Evolutionary conservation across 2,888 invertebrate species (phyloP).

Genomic region (Caprella mutica): DNA sequence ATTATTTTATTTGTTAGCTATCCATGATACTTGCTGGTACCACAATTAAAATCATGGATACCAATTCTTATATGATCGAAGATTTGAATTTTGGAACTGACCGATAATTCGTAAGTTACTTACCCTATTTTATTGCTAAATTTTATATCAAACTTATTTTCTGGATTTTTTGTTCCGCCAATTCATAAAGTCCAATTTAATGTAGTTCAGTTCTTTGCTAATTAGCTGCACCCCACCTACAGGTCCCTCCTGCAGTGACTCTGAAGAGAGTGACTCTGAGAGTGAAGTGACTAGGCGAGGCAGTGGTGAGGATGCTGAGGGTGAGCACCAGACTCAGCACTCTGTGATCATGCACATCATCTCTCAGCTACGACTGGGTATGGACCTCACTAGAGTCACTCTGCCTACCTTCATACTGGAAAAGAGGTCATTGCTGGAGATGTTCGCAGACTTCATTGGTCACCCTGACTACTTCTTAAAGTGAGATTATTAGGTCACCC

Average conservation of each 20-base stretch:
- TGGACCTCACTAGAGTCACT: conserved; percentile 45
- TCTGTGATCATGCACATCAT: conserved; percentile 44
- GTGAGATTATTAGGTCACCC: conserved; percentile 39
- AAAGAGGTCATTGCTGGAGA: conserved; percentile 44
- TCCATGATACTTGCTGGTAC: no score
- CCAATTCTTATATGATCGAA: no score
- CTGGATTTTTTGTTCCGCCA: no score
- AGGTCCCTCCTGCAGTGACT: conserved; percentile 20
- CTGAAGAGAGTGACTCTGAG: conserved; percentile 28
- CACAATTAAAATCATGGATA: no score
- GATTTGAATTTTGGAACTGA: no score
- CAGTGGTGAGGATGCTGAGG: conserved; percentile 16
- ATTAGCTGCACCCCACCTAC: no score
- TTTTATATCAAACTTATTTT: no score
- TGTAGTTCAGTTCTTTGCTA: no score
- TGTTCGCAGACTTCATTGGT: conserved; percentile 46
- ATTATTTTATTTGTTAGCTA: no score
- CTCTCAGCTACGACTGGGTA: conserved; percentile 45
- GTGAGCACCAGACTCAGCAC: conserved; percentile 23
- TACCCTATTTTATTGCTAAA: no score
- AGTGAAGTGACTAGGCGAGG: background rate
- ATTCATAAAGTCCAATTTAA: no score
- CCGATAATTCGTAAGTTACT: no score
- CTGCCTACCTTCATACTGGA: conserved; percentile 46
- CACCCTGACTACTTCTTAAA: conserved; percentile 43